phyloP scores from a whole-genome alignment of 1,140 invertebrate genomes.

The Brachionus calyciflorus region DNA sequence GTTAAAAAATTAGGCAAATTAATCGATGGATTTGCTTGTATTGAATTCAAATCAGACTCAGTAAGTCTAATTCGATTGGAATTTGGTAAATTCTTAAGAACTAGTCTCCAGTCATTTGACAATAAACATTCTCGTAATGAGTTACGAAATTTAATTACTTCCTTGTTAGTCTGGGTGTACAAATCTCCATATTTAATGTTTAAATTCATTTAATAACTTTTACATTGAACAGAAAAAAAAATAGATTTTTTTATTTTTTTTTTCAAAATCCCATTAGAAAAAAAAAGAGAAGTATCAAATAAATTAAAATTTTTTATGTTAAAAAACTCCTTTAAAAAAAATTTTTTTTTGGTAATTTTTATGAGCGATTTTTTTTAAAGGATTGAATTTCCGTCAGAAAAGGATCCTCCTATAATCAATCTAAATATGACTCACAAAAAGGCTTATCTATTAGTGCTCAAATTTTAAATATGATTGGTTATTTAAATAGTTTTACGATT shows the following conservation, averaged over 20 bases:
- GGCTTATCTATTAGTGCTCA: too few relatives aligned
- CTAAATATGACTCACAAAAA: too few relatives aligned
- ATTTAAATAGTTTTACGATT: too few relatives aligned
- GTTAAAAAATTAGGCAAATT: slow-evolving; percentile 21
- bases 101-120: neutral
- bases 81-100: neutral
- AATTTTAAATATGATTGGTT: too few relatives aligned
- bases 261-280: too few relatives aligned
- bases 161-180: neutral
- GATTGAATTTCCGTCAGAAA: too few relatives aligned
- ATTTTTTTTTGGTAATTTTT: neutral
- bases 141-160: slow-evolving; percentile 14
- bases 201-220: neutral
- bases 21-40: slow-evolving; percentile 7
- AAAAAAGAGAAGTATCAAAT: too few relatives aligned
- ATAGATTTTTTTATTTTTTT: too few relatives aligned
- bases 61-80: neutral
- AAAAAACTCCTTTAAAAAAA: neutral
- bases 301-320: too few relatives aligned
- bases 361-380: too few relatives aligned
- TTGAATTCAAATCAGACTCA: neutral
- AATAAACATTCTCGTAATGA: neutral
- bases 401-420: too few relatives aligned
- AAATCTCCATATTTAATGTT: slow-evolving; percentile 9
- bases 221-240: too few relatives aligned